Conservation (phyloP, 2,888 invertebrate genomes). For the Lepetodrilus schrolli region DNA sequence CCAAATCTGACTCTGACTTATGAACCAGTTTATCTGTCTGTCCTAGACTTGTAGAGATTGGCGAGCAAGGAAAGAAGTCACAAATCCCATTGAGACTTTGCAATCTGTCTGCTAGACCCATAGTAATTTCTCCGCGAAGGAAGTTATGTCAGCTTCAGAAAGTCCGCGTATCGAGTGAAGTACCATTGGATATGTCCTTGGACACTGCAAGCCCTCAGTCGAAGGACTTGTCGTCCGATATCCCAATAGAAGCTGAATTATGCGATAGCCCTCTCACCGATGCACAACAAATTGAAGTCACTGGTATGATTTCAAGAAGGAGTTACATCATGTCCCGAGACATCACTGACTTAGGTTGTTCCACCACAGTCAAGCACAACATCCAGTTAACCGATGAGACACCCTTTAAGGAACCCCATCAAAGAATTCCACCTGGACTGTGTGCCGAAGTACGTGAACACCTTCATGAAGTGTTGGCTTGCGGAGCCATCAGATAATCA, state of each 20-base stretch:
- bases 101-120: too few relatives aligned
- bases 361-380: constrained; percentile 32
- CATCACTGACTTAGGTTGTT: constrained; percentile 26
- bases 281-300: too few relatives aligned
- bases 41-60: background rate
- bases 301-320: too few relatives aligned
- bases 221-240: too few relatives aligned
- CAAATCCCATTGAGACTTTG: background rate
- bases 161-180: background rate
- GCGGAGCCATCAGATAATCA: constrained; percentile 29
- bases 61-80: background rate
- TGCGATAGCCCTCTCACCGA: too few relatives aligned
- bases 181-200: background rate
- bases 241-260: too few relatives aligned
- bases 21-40: background rate
- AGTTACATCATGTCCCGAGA: constrained; percentile 22
- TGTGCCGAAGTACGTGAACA: constrained; percentile 37
- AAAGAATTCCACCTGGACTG: constrained; percentile 32
- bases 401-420: constrained; percentile 34
- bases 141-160: background rate
- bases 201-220: too few relatives aligned
- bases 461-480: constrained; percentile 36
- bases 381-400: constrained; percentile 33
- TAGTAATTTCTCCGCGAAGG: too few relatives aligned
- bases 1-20: background rate